Conservation (phyloP, 2,797 vertebrate genomes). For the Rachycentron canadum region DNA sequence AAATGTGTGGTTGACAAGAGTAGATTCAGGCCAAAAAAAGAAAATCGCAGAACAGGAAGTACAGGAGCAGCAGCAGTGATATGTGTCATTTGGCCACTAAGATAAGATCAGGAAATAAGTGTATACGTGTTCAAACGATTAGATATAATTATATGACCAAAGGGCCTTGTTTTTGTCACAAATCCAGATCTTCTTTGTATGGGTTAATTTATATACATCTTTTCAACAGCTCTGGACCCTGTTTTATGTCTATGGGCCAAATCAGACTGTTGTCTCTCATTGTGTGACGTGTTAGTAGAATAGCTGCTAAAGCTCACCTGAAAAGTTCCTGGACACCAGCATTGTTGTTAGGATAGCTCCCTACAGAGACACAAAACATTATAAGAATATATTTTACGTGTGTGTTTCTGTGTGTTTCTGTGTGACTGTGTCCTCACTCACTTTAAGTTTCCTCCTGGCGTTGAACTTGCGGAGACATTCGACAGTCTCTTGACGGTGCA, state of each 20-base stretch:
- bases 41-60: background rate
- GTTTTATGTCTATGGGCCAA: background rate
- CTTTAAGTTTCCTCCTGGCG: constrained; percentile 98
- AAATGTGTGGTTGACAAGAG: constrained; percentile 16
- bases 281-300: background rate
- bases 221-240: background rate
- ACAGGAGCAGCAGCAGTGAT: background rate
- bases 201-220: background rate
- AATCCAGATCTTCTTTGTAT: background rate
- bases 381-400: background rate
- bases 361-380: constrained; percentile 76
- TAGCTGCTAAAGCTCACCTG: constrained; percentile 86
- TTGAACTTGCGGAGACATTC: constrained; percentile 99
- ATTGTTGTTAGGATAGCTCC: constrained; percentile 98
- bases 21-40: constrained; percentile 11
- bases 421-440: constrained; percentile 58
- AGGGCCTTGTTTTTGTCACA: no score
- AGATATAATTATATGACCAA: background rate
- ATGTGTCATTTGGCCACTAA: background rate
- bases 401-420: background rate
- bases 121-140: background rate
- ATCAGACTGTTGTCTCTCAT: background rate
- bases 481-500: constrained; percentile 99
- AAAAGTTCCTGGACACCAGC: constrained; percentile 98
- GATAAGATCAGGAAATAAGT: background rate